Conservation (phyloP, 2,113 vertebrate species). For the Lepus americanus region DNA sequence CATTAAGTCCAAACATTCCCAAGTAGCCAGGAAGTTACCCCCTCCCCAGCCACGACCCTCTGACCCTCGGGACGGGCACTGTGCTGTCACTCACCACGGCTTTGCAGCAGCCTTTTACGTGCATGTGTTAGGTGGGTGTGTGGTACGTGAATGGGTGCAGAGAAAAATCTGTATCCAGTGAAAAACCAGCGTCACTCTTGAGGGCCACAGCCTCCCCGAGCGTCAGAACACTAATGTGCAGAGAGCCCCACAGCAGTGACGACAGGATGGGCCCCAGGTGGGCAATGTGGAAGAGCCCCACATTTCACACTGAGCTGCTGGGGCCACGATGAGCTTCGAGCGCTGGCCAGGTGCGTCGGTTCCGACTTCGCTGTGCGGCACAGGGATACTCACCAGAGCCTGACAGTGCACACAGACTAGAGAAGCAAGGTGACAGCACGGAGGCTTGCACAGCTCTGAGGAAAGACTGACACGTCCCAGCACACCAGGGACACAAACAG, state of each 20-base stretch:
- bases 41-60: too few relatives aligned
- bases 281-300: not conserved
- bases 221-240: not conserved
- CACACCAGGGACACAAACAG: not conserved
- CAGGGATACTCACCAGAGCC: slow-evolving; percentile 73
- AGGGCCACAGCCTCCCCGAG: not conserved
- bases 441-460: slow-evolving; percentile 56
- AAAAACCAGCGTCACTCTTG: not conserved
- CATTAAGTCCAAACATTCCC: not conserved
- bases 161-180: not conserved
- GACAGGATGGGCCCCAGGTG: not conserved
- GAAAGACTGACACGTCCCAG: not conserved
- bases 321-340: not conserved
- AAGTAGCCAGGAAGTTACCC: not conserved
- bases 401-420: slow-evolving; percentile 57
- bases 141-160: not conserved
- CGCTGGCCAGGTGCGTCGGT: not conserved
- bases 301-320: not conserved
- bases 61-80: not conserved
- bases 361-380: not conserved
- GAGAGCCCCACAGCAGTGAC: not conserved
- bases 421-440: slow-evolving; percentile 69
- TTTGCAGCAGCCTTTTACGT: not conserved
- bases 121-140: not conserved
- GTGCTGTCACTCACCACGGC: slow-evolving; percentile 20